phyloP scores from a whole-genome alignment of 2,113 vertebrate species.

The Synchiropus splendidus region DNA sequence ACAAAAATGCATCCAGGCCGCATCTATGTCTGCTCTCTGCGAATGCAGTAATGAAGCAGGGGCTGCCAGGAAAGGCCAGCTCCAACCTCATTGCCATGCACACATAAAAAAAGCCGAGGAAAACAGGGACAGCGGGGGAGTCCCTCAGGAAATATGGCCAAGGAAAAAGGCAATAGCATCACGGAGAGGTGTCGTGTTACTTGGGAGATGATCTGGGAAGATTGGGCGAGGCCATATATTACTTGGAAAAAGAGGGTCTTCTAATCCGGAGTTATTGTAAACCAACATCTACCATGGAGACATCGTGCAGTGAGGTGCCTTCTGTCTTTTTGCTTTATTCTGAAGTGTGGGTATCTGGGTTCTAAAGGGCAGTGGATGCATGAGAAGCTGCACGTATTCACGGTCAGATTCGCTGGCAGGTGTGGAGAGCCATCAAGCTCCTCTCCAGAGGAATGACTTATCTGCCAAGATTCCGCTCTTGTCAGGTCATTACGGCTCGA shows the following conservation, averaged over 20 bases:
- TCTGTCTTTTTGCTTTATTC: too few species aligned
- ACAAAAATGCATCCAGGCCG: slow-evolving; percentile 10
- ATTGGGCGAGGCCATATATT: slow-evolving; percentile 2
- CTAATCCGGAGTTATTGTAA: too few species aligned
- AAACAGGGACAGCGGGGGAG: slow-evolving; percentile 21
- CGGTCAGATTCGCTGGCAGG: too few species aligned
- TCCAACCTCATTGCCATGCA: slow-evolving; percentile 44
- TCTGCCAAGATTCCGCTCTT: slow-evolving; percentile 41
- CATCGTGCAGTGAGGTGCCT: too few species aligned
- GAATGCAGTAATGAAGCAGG: slow-evolving; percentile 39
- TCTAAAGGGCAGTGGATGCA: too few species aligned
- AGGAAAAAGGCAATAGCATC: slow-evolving; percentile 17
- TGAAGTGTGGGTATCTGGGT: too few species aligned
- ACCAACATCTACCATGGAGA: too few species aligned
- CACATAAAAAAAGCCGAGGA: slow-evolving; percentile 11
- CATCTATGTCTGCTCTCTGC: slow-evolving; percentile 22
- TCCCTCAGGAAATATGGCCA: slow-evolving; percentile 24
- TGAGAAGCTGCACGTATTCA: too few species aligned
- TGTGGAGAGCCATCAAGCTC: slow-evolving; percentile 11
- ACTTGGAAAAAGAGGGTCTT: neutral
- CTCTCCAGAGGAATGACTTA: slow-evolving; percentile 15
- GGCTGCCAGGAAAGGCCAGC: slow-evolving; percentile 14
- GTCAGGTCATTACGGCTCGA: slow-evolving; percentile 35
- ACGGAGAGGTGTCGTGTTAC: slow-evolving; percentile 14
- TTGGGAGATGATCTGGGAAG: slow-evolving; percentile 18